Base-by-base conservation (phyloP, 2,113 vertebrate genomes). In the Holacanthus passer region DNA sequence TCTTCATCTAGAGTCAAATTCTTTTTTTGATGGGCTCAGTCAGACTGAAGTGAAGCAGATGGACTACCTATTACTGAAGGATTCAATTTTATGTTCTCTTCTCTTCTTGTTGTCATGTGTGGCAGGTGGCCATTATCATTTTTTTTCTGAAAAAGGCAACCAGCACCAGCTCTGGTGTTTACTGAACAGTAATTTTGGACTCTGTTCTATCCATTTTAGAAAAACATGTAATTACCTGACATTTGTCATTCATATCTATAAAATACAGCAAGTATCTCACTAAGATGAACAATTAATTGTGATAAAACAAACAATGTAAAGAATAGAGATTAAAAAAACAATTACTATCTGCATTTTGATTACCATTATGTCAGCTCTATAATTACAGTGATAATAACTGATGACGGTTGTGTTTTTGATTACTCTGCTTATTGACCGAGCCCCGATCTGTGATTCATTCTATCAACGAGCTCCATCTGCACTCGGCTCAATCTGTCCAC, bases 401-500 rank as follows among this genome's bases (percentile, higher is more conserved):
- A 82, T 69, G 59, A 69, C 63, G 71, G 27, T 67, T 74, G 32
- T 83, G 74, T 48, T 87, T 83, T 76, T 84, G 77, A 91, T 86
- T 72, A 73, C 45, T 81, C 63, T 73, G 81, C 41, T 74, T 62
- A 72, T 59, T 81, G 75, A 56, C 71, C 22, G 2, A 68, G 62
- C 11, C 27, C 7, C 11, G 5, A 35, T 69, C 43, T 39, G 37
- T 60, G 37, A 68, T 53, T 76, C 4, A 62, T 55, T 73, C 37
- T 24, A 6, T 53, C 56, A 43, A 35, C 48, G 66, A 50, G 11
- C 39, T 69, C 45, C 13, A 12, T 53, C 47, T 45, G 39, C 5
- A 31, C 79, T 43, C 2, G 1, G 31, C 73, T 68, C 39, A 41
- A 53, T 73, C 56, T 65, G 22, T 43, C 48, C 31, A 29, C 29